phyloP scores from a whole-genome alignment of 2,797 vertebrate genomes.

The Coracias cyanogaster region DNA sequence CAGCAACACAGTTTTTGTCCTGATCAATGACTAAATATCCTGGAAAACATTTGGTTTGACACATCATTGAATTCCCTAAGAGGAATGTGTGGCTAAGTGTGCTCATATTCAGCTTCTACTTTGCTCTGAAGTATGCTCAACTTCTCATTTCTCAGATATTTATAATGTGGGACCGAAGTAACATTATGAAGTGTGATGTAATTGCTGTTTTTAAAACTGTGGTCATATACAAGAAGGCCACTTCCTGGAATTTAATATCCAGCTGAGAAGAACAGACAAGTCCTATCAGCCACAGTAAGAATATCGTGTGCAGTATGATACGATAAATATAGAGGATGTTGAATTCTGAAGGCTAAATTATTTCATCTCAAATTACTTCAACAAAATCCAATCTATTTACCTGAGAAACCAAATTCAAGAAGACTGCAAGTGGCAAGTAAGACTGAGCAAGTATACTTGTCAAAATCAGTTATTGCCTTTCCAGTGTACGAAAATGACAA shows the following conservation, averaged over 20 bases:
- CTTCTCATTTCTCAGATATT: constrained; percentile 9
- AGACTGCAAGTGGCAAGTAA: neutral
- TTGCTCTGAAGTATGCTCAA: neutral
- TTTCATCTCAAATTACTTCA: neutral
- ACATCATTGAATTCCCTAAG: neutral
- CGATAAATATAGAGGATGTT: neutral
- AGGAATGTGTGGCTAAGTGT: neutral
- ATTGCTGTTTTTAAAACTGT: neutral
- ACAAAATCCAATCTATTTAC: neutral
- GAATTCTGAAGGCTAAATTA: constrained; percentile 13
- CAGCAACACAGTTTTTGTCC: neutral
- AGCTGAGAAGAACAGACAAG: neutral
- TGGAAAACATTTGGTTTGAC: neutral
- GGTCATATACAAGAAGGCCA: neutral
- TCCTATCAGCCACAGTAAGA: neutral
- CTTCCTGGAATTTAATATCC: neutral
- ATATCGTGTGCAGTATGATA: neutral
- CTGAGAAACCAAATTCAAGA: neutral
- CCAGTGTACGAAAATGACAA: constrained; percentile 58
- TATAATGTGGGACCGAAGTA: neutral
- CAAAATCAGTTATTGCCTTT: constrained; percentile 48
- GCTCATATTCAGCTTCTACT: neutral
- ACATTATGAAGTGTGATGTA: neutral
- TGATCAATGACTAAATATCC: neutral
- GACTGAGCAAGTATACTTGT: constrained; percentile 58